Evolutionary conservation across 2,113 vertebrate species (phyloP).

Genomic region (Neoarius graeffei): DNA sequence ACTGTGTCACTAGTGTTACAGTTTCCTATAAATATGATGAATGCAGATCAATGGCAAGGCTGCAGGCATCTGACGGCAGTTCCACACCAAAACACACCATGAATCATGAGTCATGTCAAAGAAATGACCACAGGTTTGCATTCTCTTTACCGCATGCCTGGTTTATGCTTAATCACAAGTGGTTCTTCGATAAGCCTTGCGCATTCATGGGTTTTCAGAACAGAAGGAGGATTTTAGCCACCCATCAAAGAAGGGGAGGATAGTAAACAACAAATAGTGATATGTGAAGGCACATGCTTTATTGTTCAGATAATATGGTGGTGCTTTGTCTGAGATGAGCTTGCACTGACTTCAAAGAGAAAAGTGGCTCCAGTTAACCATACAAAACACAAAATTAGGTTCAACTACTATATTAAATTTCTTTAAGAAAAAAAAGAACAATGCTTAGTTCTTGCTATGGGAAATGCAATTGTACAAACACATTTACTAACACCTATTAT

Average conservation of each 20-base stretch:
- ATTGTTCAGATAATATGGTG: neutral
- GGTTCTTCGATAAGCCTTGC: neutral
- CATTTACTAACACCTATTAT: neutral
- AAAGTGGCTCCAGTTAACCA: neutral
- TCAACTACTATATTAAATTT: neutral
- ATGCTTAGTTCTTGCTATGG: neutral
- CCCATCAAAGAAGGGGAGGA: neutral
- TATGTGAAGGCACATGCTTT: neutral
- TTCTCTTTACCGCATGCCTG: neutral
- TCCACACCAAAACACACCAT: slow-evolving; percentile 27
- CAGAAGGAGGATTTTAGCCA: neutral
- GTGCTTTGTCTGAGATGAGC: neutral
- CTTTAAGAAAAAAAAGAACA: neutral
- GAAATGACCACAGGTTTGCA: neutral
- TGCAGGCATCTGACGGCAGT: slow-evolving; percentile 43
- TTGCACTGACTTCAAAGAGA: neutral
- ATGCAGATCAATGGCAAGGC: slow-evolving; percentile 46
- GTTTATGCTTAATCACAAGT: neutral
- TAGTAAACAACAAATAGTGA: neutral
- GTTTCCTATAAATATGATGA: slow-evolving; percentile 32
- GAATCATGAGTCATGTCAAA: slow-evolving; percentile 21
- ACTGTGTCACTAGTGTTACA: slow-evolving; percentile 19
- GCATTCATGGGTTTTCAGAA: neutral
- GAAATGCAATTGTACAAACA: neutral
- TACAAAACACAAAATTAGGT: neutral